Base-by-base conservation (phyloP, 2,888 invertebrate species). In the Lepidocyrtinus sp. region DNA sequence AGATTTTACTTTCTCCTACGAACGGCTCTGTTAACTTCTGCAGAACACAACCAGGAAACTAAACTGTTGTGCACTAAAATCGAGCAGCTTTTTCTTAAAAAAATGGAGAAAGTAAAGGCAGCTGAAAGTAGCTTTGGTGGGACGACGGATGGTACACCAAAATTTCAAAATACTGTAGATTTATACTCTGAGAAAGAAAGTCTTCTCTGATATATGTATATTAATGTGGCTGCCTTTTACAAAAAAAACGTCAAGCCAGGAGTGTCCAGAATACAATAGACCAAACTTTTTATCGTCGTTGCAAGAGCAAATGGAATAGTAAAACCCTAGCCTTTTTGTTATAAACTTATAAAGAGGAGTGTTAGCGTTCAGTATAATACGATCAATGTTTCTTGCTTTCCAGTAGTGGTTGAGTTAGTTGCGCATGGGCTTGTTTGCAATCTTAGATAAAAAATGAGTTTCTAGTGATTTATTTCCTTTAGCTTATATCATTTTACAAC, bases 311-410 rank as follows among this genome's bases (percentile, higher is more conserved):
- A 63, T 73, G 73, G 73, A 61, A 73, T 26, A 74, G 67, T 45
- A 62, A 72, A 74, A 74, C 46, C n/a, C n/a, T 62, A 72, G 80
- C 76, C 83, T 83, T 83, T 84, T 83, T 78, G 74, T 65, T 79
- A 80, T n/a, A n/a, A n/a, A n/a, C n/a, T n/a, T n/a, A n/a, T n/a
- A n/a, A n/a, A n/a, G n/a, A n/a, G n/a, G n/a, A n/a, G n/a, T n/a
- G n/a, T n/a, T n/a, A n/a, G n/a, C n/a, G n/a, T n/a, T n/a, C n/a
- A n/a, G n/a, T n/a, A n/a, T n/a, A n/a, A n/a, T n/a, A 81, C 85
- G 85, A 85, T 85, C 85, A 85, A 85, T 85, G 85, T 80, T 85
- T 81, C 83, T 82, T 80, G 73, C 83, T 75, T 74, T 73, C 75
- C 77, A 72, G 68, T 82, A n/a, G n/a, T n/a, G n/a, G n/a, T n/a